Conservation (phyloP, 2,888 invertebrate genomes). For the Erannis defoliaria region DNA sequence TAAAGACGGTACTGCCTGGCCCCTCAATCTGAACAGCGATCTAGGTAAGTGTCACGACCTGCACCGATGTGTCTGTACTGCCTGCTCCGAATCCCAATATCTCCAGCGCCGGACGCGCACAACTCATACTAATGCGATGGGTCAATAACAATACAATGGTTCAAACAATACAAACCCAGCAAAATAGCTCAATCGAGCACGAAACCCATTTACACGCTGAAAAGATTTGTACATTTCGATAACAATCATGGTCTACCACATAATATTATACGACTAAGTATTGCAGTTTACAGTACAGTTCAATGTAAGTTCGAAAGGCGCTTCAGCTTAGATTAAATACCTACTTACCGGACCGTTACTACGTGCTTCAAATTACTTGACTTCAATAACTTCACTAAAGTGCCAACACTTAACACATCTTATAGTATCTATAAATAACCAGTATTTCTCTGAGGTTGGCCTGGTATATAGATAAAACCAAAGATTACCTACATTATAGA, state of each 20-base stretch:
- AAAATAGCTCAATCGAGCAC: neutral
- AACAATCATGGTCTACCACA: neutral
- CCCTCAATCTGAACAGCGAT: constrained; percentile 9
- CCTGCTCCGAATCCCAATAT: constrained; percentile 35
- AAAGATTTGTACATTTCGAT: neutral
- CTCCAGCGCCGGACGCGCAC: constrained; percentile 25
- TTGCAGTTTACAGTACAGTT: neutral
- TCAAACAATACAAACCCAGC: constrained; percentile 4
- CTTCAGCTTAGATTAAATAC: neutral
- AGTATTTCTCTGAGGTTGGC: too few species aligned
- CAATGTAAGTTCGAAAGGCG: neutral
- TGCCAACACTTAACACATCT: too few species aligned
- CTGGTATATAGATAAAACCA: too few species aligned
- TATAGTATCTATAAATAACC: too few species aligned
- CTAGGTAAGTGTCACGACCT: constrained; percentile 2
- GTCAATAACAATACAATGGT: constrained; percentile 35
- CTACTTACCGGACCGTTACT: neutral
- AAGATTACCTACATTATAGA: too few species aligned
- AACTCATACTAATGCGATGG: constrained; percentile 42
- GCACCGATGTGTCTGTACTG: neutral
- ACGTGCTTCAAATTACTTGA: neutral
- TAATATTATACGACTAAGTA: too few species aligned
- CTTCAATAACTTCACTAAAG: too few species aligned
- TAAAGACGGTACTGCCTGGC: neutral
- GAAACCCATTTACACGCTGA: constrained; percentile 2